Conservation (phyloP, 2,113 vertebrate species). For the Morone saxatilis region DNA sequence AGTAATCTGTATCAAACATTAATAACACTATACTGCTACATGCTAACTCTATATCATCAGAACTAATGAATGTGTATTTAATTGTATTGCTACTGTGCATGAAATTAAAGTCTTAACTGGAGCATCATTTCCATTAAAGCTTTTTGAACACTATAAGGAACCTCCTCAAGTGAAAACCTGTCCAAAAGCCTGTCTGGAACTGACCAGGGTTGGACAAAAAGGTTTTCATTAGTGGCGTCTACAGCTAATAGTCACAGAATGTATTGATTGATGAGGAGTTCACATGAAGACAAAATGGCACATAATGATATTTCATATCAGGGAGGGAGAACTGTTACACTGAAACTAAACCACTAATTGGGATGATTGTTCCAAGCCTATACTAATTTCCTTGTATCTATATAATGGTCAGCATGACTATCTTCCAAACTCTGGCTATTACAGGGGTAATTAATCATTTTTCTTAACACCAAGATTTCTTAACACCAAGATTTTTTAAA, state of each 20-base stretch:
- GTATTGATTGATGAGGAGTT: background rate
- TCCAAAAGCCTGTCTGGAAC: background rate
- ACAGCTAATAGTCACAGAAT: background rate
- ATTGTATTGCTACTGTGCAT: too few relatives aligned
- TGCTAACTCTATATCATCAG: background rate
- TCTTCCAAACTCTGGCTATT: slow-evolving; percentile 7
- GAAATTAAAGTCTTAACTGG: too few relatives aligned
- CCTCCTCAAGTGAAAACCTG: background rate
- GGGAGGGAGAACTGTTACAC: background rate
- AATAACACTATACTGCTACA: background rate
- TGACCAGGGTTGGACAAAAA: background rate
- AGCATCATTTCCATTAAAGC: background rate
- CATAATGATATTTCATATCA: background rate
- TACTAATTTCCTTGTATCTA: slow-evolving; percentile 4
- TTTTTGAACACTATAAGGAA: background rate
- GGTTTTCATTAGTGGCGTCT: background rate
- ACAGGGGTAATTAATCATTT: slow-evolving; percentile 5
- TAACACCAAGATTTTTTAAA: background rate
- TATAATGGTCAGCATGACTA: slow-evolving; percentile 5
- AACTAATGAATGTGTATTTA: background rate
- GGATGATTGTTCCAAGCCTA: background rate
- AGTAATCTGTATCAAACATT: slow-evolving; percentile 37
- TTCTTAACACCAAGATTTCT: background rate
- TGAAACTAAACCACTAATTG: background rate
- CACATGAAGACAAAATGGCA: background rate